These are phyloP conservation scores for Notiomystis cincta DNA, from an alignment of 2,113 vertebrate species.

Conservation along the genomic window DNA sequence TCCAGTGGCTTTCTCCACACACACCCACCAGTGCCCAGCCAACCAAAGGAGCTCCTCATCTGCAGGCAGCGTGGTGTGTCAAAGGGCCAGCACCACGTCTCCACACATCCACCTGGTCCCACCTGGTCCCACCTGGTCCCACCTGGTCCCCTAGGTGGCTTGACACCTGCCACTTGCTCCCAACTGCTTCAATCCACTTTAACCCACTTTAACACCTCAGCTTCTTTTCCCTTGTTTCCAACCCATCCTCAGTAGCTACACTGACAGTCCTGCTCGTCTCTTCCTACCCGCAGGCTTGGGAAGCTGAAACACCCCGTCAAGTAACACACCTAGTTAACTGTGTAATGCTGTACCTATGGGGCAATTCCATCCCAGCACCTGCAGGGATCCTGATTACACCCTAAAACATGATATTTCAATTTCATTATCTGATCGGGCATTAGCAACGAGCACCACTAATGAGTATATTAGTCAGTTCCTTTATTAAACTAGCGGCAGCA, in stretches of 20 bases:
- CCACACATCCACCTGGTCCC: background rate
- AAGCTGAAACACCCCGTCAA: slow-evolving; percentile 43
- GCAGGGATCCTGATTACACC: slow-evolving; percentile 60
- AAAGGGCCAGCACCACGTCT: background rate
- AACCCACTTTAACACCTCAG: background rate
- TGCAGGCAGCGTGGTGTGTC: background rate
- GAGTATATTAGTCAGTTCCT: slow-evolving; percentile 62
- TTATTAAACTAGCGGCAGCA: slow-evolving; percentile 55
- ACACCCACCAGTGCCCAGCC: background rate
- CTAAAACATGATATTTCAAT: slow-evolving; percentile 62
- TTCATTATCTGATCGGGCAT: slow-evolving; percentile 58
- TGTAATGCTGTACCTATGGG: slow-evolving; percentile 66
- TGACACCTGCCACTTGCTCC: background rate
- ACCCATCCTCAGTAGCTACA: background rate
- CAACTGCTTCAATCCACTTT: background rate
- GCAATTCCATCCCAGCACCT: slow-evolving; percentile 57
- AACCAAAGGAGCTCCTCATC: background rate
- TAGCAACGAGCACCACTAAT: slow-evolving; percentile 43
- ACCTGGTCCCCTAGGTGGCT: background rate
- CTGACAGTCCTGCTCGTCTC: slow-evolving; percentile 47
- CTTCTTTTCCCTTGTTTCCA: background rate
- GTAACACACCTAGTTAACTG: slow-evolving; percentile 63
- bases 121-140: background rate
- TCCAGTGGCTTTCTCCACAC: background rate
- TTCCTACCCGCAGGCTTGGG: slow-evolving; percentile 61